Evolutionary conservation across 2,888 invertebrate species (phyloP).

Genomic region (Cheilosia vulpina): DNA sequence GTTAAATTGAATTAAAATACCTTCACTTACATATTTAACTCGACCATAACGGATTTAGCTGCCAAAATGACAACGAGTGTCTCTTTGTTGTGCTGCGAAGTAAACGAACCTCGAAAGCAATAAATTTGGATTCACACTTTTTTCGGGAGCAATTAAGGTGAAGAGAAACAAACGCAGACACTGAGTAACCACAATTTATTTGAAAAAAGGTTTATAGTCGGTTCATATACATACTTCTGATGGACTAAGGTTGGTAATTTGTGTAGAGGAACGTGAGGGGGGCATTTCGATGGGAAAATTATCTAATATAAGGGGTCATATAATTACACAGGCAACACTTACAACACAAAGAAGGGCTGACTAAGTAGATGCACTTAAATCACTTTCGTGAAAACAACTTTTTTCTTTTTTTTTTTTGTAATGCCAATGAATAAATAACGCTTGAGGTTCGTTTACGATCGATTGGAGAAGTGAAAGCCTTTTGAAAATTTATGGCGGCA

Average conservation of each 20-base stretch:
- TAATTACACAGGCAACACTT: no score
- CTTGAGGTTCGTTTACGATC: no score
- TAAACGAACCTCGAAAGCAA: slow-evolving; percentile 32
- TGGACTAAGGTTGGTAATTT: neutral
- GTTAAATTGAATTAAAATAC: slow-evolving; percentile 2
- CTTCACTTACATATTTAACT: neutral
- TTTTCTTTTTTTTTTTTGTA: no score
- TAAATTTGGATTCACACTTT: slow-evolving; percentile 46
- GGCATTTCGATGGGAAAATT: neutral
- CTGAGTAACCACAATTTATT: slow-evolving; percentile 5
- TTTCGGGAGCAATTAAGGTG: slow-evolving; percentile 28
- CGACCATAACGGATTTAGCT: neutral
- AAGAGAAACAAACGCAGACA: slow-evolving; percentile 15
- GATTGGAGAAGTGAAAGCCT: no score
- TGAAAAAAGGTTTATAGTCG: neutral
- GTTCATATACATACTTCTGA: neutral
- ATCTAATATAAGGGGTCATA: no score
- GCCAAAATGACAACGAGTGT: neutral
- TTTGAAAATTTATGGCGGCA: no score
- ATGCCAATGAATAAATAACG: no score
- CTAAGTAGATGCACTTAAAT: no score
- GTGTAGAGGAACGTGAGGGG: neutral
- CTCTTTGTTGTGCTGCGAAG: neutral
- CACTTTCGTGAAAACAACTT: no score
- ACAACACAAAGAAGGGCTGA: no score